Conservation (phyloP, 2,113 vertebrate genomes). For the Crotophaga sulcirostris region DNA sequence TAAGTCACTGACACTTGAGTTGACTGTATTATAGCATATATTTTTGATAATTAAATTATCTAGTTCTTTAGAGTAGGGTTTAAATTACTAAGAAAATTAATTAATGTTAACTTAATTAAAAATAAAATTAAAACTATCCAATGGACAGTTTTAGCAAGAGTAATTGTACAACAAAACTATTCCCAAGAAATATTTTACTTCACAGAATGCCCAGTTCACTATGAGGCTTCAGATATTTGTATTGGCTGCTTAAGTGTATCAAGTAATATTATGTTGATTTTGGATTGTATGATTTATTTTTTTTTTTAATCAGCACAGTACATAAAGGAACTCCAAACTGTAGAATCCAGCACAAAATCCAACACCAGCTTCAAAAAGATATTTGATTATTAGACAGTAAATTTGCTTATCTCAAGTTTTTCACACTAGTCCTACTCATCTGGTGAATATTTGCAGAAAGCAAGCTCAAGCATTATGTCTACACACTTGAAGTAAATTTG, state of each 20-base stretch:
- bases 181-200: background rate
- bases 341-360: background rate
- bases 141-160: background rate
- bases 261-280: background rate
- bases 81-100: conserved; percentile 16
- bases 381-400: conserved; percentile 23
- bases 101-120: conserved; percentile 18
- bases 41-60: background rate
- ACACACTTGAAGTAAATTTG: conserved; percentile 32
- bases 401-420: conserved; percentile 49
- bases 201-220: background rate
- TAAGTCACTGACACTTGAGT: background rate
- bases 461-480: conserved; percentile 25
- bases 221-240: background rate
- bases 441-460: conserved; percentile 43
- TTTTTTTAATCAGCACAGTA: conserved; percentile 4
- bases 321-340: background rate
- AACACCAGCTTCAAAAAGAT: background rate
- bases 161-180: background rate
- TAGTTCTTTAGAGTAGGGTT: background rate
- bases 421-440: background rate
- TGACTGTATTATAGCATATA: background rate
- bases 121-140: background rate
- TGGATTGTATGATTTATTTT: background rate
- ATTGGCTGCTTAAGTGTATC: background rate